phyloP scores from a whole-genome alignment of 92 coral and sea anemone genomes.

The Epizoanthus ramosus region DNA sequence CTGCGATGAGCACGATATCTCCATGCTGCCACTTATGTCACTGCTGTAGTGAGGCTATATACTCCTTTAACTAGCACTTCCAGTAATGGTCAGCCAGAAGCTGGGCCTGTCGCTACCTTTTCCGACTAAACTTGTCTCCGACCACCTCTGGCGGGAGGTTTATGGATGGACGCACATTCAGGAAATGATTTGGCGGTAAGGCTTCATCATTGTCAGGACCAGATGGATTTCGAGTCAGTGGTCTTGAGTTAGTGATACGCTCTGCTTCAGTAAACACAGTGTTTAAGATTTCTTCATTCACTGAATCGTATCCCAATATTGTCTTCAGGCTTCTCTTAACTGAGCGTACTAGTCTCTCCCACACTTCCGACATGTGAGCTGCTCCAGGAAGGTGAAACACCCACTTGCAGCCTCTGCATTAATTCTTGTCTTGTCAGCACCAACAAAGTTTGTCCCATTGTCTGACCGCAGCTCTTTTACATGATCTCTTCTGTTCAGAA shows the following conservation, averaged over 20 bases:
- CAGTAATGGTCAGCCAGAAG: slow-evolving; percentile 59
- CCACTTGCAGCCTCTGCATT: slow-evolving; percentile 59
- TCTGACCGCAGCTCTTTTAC: slow-evolving; percentile 10
- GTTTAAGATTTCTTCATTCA: slow-evolving; percentile 56
- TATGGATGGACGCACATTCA: slow-evolving; percentile 56
- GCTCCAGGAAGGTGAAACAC: slow-evolving; percentile 71
- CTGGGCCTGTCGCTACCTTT: slow-evolving; percentile 68
- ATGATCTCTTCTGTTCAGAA: not conserved
- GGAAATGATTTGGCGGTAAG: slow-evolving; percentile 43
- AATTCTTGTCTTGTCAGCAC: slow-evolving; percentile 19
- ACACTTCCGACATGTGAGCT: slow-evolving; percentile 67
- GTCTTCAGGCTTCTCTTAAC: slow-evolving; percentile 65
- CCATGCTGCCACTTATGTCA: slow-evolving; percentile 55
- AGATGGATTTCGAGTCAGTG: slow-evolving; percentile 53
- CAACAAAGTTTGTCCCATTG: not conserved
- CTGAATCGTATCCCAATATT: slow-evolving; percentile 45
- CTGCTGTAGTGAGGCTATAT: slow-evolving; percentile 53
- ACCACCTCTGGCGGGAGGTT: slow-evolving; percentile 56
- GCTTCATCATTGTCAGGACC: slow-evolving; percentile 47
- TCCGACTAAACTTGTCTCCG: slow-evolving; percentile 54
- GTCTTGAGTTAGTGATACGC: slow-evolving; percentile 62
- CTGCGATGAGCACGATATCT: slow-evolving; percentile 51
- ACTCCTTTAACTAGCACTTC: slow-evolving; percentile 52
- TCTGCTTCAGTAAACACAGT: slow-evolving; percentile 69
- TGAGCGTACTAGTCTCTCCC: slow-evolving; percentile 66